Evolutionary conservation across 2,113 vertebrate species (phyloP).

Genomic region (Aleadryas rufinucha): DNA sequence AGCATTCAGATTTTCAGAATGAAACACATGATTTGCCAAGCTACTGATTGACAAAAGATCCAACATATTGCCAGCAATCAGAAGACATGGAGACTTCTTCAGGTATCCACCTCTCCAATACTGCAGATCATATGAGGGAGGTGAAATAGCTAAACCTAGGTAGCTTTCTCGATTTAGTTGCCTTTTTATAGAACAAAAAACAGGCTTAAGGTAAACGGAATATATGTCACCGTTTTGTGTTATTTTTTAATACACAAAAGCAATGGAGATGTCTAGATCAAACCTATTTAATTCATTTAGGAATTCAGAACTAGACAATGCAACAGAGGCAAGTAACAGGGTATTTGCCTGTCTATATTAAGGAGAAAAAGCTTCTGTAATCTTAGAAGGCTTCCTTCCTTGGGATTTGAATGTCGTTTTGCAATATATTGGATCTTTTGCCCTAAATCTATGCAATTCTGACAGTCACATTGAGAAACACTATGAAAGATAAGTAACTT

Average conservation of each 20-base stretch:
- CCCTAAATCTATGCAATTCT: not conserved
- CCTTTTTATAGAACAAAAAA: not conserved
- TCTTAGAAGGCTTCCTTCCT: not conserved
- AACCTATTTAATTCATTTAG: not conserved
- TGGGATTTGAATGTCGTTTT: not conserved
- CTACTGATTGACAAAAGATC: not conserved
- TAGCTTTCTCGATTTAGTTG: not conserved
- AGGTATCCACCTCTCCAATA: not conserved
- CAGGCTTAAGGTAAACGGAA: not conserved
- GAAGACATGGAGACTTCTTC: not conserved
- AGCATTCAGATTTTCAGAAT: not conserved
- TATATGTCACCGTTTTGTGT: not conserved
- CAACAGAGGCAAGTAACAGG: not conserved
- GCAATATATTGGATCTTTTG: not conserved
- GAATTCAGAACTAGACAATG: not conserved
- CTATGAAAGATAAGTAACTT: not conserved
- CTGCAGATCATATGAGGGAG: not conserved
- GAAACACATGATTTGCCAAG: not conserved
- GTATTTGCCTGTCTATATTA: not conserved
- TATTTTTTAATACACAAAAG: not conserved
- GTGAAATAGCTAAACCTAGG: not conserved
- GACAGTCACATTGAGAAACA: not conserved
- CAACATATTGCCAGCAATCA: not conserved
- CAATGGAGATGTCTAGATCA: not conserved
- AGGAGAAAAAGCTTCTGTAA: not conserved